Conservation (phyloP, 1,140 invertebrate genomes). For the Diuraphis noxia region DNA sequence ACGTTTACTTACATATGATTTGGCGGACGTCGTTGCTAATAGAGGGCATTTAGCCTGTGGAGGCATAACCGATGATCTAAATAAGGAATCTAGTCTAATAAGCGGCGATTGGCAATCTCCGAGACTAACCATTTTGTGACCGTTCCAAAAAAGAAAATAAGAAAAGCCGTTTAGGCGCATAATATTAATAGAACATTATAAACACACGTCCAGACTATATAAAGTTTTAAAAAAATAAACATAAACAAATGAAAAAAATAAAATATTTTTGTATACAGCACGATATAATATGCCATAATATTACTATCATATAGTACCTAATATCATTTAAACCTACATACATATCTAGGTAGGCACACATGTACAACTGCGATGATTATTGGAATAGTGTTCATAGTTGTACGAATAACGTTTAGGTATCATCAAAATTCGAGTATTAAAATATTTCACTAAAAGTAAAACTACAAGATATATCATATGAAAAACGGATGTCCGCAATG, state of each 20-base stretch:
- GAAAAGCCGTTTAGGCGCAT: conserved; percentile 3
- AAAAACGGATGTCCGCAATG: background rate
- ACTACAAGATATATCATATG: too few relatives aligned
- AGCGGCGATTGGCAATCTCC: conserved; percentile 42
- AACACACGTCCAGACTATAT: background rate
- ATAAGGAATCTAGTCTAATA: conserved; percentile 46
- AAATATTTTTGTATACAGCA: background rate
- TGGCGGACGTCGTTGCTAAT: background rate
- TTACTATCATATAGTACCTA: background rate
- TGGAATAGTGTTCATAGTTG: background rate
- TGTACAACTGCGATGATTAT: background rate
- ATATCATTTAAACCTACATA: background rate
- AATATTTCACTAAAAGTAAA: background rate
- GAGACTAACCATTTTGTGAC: conserved; percentile 27
- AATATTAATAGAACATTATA: conserved; percentile 47
- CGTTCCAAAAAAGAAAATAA: conserved; percentile 43
- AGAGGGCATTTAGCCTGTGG: background rate
- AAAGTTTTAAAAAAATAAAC: background rate
- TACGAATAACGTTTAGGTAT: background rate
- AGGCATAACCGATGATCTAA: conserved; percentile 14
- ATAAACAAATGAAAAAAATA: background rate
- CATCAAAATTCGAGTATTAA: background rate
- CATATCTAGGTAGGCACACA: background rate
- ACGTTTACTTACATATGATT: background rate
- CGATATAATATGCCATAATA: background rate